Evolutionary conservation across 2,888 invertebrate genomes (phyloP).

Genomic region (Terebella lapidaria): DNA sequence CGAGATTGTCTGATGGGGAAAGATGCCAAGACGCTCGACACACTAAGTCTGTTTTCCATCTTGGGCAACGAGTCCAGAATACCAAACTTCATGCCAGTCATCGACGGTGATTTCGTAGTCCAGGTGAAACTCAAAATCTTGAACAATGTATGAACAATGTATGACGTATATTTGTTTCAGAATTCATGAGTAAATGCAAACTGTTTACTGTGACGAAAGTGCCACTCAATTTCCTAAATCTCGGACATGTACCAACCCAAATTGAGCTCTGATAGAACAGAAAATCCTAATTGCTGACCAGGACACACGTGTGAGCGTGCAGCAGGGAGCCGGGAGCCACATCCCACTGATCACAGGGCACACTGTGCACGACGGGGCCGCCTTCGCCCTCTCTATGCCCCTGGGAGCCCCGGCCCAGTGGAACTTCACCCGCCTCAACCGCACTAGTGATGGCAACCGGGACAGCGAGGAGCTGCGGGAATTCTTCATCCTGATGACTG

Average conservation of each 20-base stretch:
- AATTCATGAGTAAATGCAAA: too few relatives aligned
- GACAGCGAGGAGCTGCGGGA: background rate
- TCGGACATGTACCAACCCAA: too few relatives aligned
- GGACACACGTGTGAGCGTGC: background rate
- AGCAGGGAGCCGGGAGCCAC: background rate
- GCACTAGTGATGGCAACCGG: background rate
- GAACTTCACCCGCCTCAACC: too few relatives aligned
- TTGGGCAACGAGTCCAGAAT: constrained; percentile 1
- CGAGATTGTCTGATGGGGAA: background rate
- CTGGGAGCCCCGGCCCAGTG: background rate
- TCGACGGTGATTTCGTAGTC: constrained; percentile 21
- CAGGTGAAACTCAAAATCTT: too few relatives aligned
- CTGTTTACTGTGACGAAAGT: too few relatives aligned
- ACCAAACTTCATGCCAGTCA: constrained; percentile 17
- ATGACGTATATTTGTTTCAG: too few relatives aligned
- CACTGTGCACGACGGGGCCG: background rate
- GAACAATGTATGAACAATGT: too few relatives aligned
- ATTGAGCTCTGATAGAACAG: too few relatives aligned
- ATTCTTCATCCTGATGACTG: background rate
- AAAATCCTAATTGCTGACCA: background rate
- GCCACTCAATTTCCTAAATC: too few relatives aligned
- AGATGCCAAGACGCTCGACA: background rate
- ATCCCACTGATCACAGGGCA: background rate
- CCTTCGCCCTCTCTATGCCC: background rate
- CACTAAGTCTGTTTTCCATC: background rate